Evolutionary conservation across 2,888 invertebrate genomes (phyloP).

Genomic region (Protonemura montana): DNA sequence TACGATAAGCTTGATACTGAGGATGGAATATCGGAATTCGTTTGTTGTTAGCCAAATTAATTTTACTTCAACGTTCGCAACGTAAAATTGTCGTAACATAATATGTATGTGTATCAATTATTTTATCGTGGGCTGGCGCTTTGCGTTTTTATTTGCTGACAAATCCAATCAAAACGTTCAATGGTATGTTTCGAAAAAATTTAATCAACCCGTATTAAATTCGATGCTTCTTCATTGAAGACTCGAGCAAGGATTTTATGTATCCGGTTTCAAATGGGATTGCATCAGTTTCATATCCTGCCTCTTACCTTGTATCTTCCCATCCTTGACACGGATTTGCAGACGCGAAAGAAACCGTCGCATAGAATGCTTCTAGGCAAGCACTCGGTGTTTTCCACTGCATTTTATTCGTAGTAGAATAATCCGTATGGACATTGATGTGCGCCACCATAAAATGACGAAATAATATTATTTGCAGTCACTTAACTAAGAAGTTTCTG

Average conservation of each 20-base stretch:
- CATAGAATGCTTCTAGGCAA: not conserved
- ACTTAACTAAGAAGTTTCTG: no score
- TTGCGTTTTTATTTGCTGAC: no score
- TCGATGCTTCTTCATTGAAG: not conserved
- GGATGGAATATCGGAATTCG: not conserved
- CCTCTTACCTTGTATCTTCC: not conserved
- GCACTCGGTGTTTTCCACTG: not conserved
- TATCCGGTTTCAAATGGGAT: not conserved
- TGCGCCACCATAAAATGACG: not conserved
- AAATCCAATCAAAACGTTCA: not conserved
- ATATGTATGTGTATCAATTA: no score
- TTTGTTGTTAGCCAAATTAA: not conserved
- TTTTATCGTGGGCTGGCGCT: no score
- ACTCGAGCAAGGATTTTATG: not conserved
- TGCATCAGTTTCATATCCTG: not conserved
- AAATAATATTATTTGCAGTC: not conserved
- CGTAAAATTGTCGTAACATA: no score
- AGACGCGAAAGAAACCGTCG: not conserved
- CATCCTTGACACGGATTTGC: not conserved
- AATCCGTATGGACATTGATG: not conserved
- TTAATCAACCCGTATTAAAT: not conserved
- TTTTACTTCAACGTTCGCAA: no score
- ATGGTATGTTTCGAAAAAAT: not conserved
- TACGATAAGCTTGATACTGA: not conserved
- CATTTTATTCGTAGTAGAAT: not conserved